Evolutionary conservation across 1,140 invertebrate species (phyloP).

Genomic region (Penaeus indicus): DNA sequence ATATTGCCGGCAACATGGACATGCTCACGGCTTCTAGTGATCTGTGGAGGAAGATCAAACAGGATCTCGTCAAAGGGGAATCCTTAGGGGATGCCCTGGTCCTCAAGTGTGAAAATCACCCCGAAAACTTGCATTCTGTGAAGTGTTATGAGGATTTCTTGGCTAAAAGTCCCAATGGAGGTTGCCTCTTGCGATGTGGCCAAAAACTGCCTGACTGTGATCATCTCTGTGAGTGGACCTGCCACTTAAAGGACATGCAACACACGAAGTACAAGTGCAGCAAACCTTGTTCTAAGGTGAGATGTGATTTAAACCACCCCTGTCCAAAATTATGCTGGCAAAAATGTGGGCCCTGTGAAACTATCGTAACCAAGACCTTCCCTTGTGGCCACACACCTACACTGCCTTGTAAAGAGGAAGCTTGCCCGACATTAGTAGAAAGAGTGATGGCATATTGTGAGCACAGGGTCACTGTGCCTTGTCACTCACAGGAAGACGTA

Average conservation of each 20-base stretch:
- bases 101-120: conserved; percentile 72
- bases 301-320: conserved; percentile 49
- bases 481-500: neutral
- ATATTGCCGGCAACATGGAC: conserved; percentile 76
- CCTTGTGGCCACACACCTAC: neutral
- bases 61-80: neutral
- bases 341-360: conserved; percentile 20
- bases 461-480: neutral
- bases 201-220: conserved; percentile 68
- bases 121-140: conserved; percentile 63
- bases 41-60: conserved; percentile 69
- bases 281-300: conserved; percentile 43
- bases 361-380: neutral
- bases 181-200: conserved; percentile 69
- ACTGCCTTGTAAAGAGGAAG: neutral
- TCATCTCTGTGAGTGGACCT: conserved; percentile 68
- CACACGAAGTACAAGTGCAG: conserved; percentile 35
- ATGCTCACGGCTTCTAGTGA: conserved; percentile 66
- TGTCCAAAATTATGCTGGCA: conserved; percentile 53
- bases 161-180: conserved; percentile 70
- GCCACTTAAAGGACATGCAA: conserved; percentile 46
- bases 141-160: conserved; percentile 69
- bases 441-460: neutral
- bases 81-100: conserved; percentile 69
- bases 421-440: neutral